Base-by-base conservation (phyloP, 2,797 vertebrate species). In the Decapterus maruadsi region DNA sequence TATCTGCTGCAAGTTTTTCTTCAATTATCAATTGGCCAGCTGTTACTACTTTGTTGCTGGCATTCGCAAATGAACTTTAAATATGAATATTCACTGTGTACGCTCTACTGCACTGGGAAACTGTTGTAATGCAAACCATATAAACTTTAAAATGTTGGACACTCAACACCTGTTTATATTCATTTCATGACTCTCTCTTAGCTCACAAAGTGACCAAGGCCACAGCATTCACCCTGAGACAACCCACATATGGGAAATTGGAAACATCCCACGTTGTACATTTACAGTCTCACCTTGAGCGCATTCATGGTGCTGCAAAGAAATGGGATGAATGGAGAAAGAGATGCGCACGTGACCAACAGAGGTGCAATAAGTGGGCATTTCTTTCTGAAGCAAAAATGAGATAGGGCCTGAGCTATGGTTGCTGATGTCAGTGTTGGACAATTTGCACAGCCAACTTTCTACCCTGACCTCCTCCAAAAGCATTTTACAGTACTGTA, bases 61-160 rank as follows among this genome's bases (percentile, higher is more conserved):
- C 1, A 4, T 68, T 56, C 48, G 59, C 77, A 16, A 68, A 51
- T n/a, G n/a, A n/a, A 58, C 60, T 69, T 42, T 19, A 19, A 19
- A 31, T 53, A 2, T 4, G 4, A 61, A 68, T 58, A 36, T 58
- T 66, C 59, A 29, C 31, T n/a, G 2, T 43, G 10, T 31, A 43
- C 3, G 7, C 19, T 57, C 4, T 8, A 8, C 45, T 43, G 29
- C 45, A 34, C 4, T 42, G 0, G 38, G 4, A 2, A n/a, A 60
- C 58, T 0, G 19, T 48, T 68, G 13, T 22, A 56, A 62, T 72
- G 29, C 14, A 7, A 26, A 53, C 10, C 48, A 8, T 29, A 38
- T 51, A 17, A 17, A 34, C 54, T 77, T 5, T 50, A 31, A 73
- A 68, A 8, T 43, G 14, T 38, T 26, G 51, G 14, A 57, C 43